These are phyloP conservation scores for Poecilia velifera DNA, from an alignment of 2,797 vertebrate genomes.

Conservation along the genomic window DNA sequence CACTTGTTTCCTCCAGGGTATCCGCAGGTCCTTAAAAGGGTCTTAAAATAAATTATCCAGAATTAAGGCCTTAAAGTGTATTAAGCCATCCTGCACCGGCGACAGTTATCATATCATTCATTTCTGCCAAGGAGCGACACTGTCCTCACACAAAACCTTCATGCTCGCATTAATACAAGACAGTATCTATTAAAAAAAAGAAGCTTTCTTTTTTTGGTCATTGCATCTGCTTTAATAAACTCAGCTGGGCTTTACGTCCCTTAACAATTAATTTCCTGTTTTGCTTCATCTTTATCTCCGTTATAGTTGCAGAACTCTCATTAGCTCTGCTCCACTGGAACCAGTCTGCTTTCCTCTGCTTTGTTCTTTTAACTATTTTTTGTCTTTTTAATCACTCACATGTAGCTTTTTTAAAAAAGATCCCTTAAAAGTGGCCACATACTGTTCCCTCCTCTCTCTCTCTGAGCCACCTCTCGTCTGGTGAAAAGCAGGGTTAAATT, in stretches of 20 bases:
- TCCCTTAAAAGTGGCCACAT: conserved; percentile 15
- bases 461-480: conserved; percentile 11
- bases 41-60: conserved; percentile 66
- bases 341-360: conserved; percentile 31
- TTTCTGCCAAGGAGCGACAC: conserved; percentile 26
- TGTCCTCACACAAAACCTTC: conserved; percentile 44
- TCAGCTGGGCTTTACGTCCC: conserved; percentile 69
- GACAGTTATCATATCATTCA: conserved; percentile 52
- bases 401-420: conserved; percentile 10
- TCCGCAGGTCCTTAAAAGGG: conserved; percentile 55
- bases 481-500: conserved; percentile 36
- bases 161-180: conserved; percentile 45
- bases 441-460: not conserved
- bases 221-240: conserved; percentile 66
- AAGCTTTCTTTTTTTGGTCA: conserved; percentile 38
- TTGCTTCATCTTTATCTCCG: conserved; percentile 61
- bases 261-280: conserved; percentile 73
- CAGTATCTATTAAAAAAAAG: conserved; percentile 43
- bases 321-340: conserved; percentile 66
- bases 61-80: conserved; percentile 57
- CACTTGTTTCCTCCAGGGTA: conserved; percentile 43
- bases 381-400: conserved; percentile 21
- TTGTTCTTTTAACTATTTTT: conserved; percentile 25
- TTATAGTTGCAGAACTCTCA: conserved; percentile 58
- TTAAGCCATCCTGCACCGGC: conserved; percentile 35